Base-by-base conservation (phyloP, 2,797 vertebrate species). In the Parauchenoglanis punctatus region DNA sequence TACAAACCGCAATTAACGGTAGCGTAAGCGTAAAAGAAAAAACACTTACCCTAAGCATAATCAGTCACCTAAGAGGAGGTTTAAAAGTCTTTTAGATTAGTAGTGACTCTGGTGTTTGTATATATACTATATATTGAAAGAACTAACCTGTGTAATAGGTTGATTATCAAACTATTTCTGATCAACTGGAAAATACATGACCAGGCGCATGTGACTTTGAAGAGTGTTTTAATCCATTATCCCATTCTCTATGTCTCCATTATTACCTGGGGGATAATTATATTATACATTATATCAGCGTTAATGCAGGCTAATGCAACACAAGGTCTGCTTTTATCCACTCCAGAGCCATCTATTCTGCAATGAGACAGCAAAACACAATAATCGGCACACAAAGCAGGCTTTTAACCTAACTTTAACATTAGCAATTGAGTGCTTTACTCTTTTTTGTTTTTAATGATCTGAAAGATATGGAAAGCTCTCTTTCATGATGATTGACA, bases 281-380 rank as follows among this genome's bases (percentile, higher is more conserved):
- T 31, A 68, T 83, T 81, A 46, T 8, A 90, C 92, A 93, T 94
- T 93, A 94, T 85, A 89, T 40, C 89, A 87, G 80, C 89, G 87
- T 91, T 91, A 93, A 85, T 86, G 89, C 77, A 88, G 65, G 86
- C 87, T 89, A 90, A 90, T 90, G 87, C 87, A 88, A 90, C 81
- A 85, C 20, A 65, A 85, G 61, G 86, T 85, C 75, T 82, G 84
- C 81, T 90, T 87, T 73, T 86, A 89, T 86, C 85, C 78, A 56
- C 90, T 87, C 25, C 49, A 35, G 10, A 52, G 81, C 18, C 63
- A 83, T 68, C 20, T 52, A 52, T 68, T 78, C 35, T 17, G 59
- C 85, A 78, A 23, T 52, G 67, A 77, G 75, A 86, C 68, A 83
- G 67, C 75, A 59, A 88, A 88, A 85, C 68, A 52, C 75, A 56